Evolutionary conservation across 2,113 vertebrate species (phyloP).

Genomic region (Tetraodon nigroviridis): DNA sequence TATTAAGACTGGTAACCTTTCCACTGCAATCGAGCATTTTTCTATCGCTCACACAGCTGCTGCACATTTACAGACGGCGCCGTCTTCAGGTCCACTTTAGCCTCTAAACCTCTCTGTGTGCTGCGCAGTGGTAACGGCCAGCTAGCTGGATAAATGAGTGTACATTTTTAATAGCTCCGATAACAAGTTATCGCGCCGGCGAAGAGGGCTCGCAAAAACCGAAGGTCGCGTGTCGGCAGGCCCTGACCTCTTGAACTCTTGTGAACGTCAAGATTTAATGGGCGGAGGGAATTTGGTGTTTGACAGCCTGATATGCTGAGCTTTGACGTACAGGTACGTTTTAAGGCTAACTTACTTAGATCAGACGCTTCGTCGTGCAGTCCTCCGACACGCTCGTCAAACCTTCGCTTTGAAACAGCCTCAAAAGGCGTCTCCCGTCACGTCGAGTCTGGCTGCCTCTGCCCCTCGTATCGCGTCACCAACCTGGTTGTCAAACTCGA

Average conservation of each 20-base stretch:
- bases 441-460: too few relatives aligned
- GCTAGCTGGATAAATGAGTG: slow-evolving; percentile 46
- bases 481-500: too few relatives aligned
- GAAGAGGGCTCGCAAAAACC: not conserved
- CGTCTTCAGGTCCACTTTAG: slow-evolving; percentile 22
- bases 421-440: too few relatives aligned
- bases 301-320: too few relatives aligned
- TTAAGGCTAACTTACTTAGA: too few relatives aligned
- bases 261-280: not conserved
- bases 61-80: slow-evolving; percentile 39
- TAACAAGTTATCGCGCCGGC: slow-evolving; percentile 9
- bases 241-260: slow-evolving; percentile 18
- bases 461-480: too few relatives aligned
- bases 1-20: slow-evolving; percentile 69
- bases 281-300: too few relatives aligned
- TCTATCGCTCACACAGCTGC: slow-evolving; percentile 35
- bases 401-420: too few relatives aligned
- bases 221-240: slow-evolving; percentile 6
- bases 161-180: slow-evolving; percentile 35
- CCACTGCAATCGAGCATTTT: slow-evolving; percentile 43
- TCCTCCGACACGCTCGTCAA: too few relatives aligned
- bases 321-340: too few relatives aligned
- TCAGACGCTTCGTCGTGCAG: too few relatives aligned
- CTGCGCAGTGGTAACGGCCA: slow-evolving; percentile 26
- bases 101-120: slow-evolving; percentile 38